Evolutionary conservation across 2,888 invertebrate genomes (phyloP).

Genomic region (Phalera bucephala): DNA sequence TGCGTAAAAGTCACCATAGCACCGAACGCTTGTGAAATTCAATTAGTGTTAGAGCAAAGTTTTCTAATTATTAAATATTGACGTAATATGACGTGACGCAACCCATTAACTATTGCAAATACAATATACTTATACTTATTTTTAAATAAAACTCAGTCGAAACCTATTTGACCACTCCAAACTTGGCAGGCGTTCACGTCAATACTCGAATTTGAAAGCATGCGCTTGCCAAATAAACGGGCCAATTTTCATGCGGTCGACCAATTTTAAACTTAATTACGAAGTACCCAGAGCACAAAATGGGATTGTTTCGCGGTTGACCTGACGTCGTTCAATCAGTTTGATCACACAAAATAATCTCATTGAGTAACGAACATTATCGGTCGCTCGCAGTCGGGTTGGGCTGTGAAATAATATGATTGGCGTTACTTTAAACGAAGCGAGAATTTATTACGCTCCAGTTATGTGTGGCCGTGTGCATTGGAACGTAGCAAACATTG

Average conservation of each 20-base stretch:
- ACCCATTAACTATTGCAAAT: neutral
- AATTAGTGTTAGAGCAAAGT: neutral
- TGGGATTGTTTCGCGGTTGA: slow-evolving; percentile 13
- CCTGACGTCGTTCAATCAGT: slow-evolving; percentile 23
- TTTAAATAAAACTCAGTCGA: slow-evolving; percentile 25
- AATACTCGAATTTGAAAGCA: slow-evolving; percentile 38
- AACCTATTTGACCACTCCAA: slow-evolving; percentile 35
- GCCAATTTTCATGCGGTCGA: slow-evolving; percentile 29
- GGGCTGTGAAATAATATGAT: slow-evolving; percentile 41
- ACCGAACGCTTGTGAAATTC: neutral
- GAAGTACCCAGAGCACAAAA: slow-evolving; percentile 11
- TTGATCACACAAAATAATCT: slow-evolving; percentile 29
- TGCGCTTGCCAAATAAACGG: slow-evolving; percentile 45
- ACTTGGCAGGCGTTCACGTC: slow-evolving; percentile 41
- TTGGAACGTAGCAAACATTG: slow-evolving; percentile 52
- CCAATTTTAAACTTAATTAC: slow-evolving; percentile 30
- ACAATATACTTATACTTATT: neutral
- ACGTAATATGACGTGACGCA: neutral
- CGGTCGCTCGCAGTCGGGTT: slow-evolving; percentile 27
- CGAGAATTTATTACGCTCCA: slow-evolving; percentile 63
- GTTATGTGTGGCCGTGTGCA: slow-evolving; percentile 56
- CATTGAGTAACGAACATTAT: slow-evolving; percentile 37
- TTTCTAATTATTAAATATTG: neutral
- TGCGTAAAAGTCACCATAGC: no score
- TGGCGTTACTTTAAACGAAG: slow-evolving; percentile 42